Evolutionary conservation across 2,113 vertebrate genomes (phyloP).

Genomic region (Deroptyus accipitrinus): DNA sequence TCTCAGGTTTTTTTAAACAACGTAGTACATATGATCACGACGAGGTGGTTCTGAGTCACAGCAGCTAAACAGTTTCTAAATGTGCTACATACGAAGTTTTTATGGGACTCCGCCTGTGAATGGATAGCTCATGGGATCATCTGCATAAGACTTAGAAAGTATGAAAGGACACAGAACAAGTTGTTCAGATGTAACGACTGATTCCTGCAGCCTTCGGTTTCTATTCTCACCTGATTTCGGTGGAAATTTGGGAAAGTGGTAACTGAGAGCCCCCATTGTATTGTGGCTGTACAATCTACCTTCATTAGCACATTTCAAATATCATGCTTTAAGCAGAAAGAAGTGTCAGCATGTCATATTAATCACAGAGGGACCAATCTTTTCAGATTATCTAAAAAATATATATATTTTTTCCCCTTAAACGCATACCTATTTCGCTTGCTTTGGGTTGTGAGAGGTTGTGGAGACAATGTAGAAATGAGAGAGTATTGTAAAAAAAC

Average conservation of each 20-base stretch:
- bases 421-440: not conserved
- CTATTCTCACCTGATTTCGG: not conserved
- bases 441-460: not conserved
- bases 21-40: rapidly evolving
- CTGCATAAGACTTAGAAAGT: not conserved
- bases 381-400: not conserved
- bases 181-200: not conserved
- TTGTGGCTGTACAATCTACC: not conserved
- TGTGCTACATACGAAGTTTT: not conserved
- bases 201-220: not conserved
- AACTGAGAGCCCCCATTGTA: not conserved
- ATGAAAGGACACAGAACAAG: not conserved
- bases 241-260: not conserved
- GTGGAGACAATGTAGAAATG: not conserved
- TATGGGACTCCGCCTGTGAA: not conserved
- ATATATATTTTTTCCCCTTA: not conserved
- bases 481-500: not conserved
- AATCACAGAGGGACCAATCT: not conserved
- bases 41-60: not conserved
- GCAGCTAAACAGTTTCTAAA: not conserved
- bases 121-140: not conserved
- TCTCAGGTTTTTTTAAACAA: not conserved
- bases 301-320: not conserved
- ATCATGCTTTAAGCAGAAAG: not conserved
- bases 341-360: not conserved